phyloP scores from a whole-genome alignment of 2,113 vertebrate genomes.

The Parus major region DNA sequence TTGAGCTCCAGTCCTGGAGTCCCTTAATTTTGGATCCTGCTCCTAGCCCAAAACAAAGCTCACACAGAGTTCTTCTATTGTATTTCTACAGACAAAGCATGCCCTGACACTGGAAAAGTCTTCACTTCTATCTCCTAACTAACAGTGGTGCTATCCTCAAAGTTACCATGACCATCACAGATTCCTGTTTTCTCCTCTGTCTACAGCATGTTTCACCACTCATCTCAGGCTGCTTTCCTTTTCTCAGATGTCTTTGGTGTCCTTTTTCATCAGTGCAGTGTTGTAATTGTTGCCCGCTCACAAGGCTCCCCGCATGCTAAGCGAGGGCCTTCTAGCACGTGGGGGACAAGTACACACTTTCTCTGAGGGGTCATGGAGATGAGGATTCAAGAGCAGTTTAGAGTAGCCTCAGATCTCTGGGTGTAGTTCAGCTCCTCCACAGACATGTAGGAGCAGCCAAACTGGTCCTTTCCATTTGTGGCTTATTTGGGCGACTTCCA shows the following conservation, averaged over 20 bases:
- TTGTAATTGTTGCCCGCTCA: neutral
- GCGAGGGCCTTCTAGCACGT: neutral
- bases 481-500: neutral
- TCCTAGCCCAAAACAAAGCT: neutral
- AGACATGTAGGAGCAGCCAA: neutral
- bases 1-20: neutral
- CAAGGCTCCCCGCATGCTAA: fast-evolving
- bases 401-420: neutral
- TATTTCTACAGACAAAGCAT: neutral
- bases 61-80: neutral
- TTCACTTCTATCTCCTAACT: neutral
- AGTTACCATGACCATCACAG: neutral
- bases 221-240: neutral
- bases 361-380: neutral
- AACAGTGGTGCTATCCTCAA: neutral
- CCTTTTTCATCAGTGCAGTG: neutral
- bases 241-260: neutral
- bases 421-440: neutral
- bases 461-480: neutral
- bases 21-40: neutral
- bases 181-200: neutral
- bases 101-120: neutral
- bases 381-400: neutral
- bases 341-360: neutral
- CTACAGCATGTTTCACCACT: neutral